A percentile compares a stretch with the other conserved stretches of the same genome.
These are phyloP conservation scores for Hyles vespertilio DNA, from an alignment of 1,140 invertebrate species.

Conservation along the genomic window DNA sequence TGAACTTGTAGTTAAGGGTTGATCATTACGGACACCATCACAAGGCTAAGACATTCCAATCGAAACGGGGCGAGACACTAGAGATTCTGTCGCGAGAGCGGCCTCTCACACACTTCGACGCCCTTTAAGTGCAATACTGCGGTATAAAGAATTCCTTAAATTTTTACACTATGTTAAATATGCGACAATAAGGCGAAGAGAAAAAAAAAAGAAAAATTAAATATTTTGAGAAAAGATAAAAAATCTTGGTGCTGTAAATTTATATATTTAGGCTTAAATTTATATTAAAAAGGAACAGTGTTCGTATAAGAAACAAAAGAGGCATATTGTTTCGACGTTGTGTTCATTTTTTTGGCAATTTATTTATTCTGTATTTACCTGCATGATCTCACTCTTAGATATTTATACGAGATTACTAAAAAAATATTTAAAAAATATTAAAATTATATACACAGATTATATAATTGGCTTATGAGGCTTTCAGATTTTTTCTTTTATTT, in stretches of 20 bases:
- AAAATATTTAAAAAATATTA: slow-evolving; percentile 63
- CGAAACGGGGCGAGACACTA: slow-evolving; percentile 24
- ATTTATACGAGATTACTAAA: slow-evolving; percentile 75
- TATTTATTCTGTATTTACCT: slow-evolving; percentile 71
- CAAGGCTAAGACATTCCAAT: slow-evolving; percentile 54
- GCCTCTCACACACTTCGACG: neutral
- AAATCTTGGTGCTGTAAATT: slow-evolving; percentile 76
- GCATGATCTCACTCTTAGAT: slow-evolving; percentile 73
- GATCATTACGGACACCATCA: slow-evolving; percentile 26
- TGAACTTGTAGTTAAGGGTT: slow-evolving; percentile 39
- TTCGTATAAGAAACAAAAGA: slow-evolving; percentile 71
- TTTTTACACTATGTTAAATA: slow-evolving; percentile 70
- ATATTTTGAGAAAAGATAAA: slow-evolving; percentile 73
- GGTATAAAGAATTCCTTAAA: slow-evolving; percentile 63
- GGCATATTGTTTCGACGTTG: slow-evolving; percentile 69
- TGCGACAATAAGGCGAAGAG: slow-evolving; percentile 74
- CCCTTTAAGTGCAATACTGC: slow-evolving; percentile 66
- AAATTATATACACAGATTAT: slow-evolving; percentile 66
- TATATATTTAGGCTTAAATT: slow-evolving; percentile 75
- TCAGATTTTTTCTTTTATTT: slow-evolving; percentile 60
- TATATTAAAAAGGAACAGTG: slow-evolving; percentile 66
- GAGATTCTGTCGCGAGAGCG: neutral
- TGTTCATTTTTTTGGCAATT: slow-evolving; percentile 73
- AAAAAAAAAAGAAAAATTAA: slow-evolving; percentile 45
- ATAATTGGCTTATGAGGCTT: slow-evolving; percentile 73